Evolutionary conservation across 2,113 vertebrate genomes (phyloP).

Genomic region (Pituophis catenifer): DNA sequence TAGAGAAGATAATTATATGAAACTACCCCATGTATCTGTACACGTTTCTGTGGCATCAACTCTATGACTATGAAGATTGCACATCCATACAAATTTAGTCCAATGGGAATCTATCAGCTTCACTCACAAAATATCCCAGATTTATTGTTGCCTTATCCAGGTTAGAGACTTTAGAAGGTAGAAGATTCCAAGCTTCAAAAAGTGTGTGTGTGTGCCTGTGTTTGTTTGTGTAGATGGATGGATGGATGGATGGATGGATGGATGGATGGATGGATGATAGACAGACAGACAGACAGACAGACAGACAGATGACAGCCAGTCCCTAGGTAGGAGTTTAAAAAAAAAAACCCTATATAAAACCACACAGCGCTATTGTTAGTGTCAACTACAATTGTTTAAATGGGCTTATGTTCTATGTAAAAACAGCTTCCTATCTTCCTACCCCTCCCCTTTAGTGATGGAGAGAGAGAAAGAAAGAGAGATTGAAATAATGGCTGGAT

Average conservation of each 20-base stretch:
- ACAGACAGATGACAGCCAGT: too few relatives aligned
- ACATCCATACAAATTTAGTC: not conserved
- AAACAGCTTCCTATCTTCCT: not conserved
- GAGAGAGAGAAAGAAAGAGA: not conserved
- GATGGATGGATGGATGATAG: too few relatives aligned
- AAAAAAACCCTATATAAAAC: not conserved
- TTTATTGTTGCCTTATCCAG: not conserved
- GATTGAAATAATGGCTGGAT: not conserved
- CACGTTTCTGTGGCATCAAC: not conserved
- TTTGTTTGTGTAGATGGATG: too few relatives aligned
- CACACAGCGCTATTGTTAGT: not conserved
- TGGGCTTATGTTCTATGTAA: not conserved
- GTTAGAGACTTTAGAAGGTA: not conserved
- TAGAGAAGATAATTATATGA: not conserved
- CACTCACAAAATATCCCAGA: not conserved
- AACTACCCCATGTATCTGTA: not conserved
- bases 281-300: too few relatives aligned
- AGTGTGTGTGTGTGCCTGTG: not conserved
- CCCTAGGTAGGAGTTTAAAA: not conserved
- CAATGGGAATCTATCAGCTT: not conserved
- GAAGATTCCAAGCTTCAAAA: not conserved
- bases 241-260: too few relatives aligned
- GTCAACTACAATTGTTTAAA: not conserved
- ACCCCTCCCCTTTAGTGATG: not conserved
- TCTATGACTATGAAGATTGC: not conserved